These are phyloP conservation scores for Coregonus clupeaformis DNA, from an alignment of 2,113 vertebrate species.

Conservation along the genomic window DNA sequence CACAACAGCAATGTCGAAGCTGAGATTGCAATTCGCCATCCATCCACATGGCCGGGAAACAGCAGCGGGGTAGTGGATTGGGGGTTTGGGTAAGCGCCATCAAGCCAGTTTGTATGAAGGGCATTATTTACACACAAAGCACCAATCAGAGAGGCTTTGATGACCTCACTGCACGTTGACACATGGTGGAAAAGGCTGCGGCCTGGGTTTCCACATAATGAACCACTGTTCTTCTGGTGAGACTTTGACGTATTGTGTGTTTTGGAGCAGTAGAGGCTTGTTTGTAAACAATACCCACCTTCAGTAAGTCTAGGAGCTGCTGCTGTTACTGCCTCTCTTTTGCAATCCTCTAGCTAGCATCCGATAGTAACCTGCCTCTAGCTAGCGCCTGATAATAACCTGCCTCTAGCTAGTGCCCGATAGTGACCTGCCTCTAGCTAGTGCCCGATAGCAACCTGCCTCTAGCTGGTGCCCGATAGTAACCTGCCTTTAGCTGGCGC, in stretches of 20 bases:
- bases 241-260: no score
- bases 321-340: conserved; percentile 27
- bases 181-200: no score
- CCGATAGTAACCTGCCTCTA: conserved; percentile 26
- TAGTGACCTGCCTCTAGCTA: conserved; percentile 21
- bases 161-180: conserved; percentile 43
- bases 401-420: conserved; percentile 5
- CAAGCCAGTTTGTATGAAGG: no score
- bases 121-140: no score
- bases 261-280: conserved; percentile 37
- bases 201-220: no score
- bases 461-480: conserved; percentile 10
- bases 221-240: no score
- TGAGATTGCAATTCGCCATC: no score
- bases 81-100: no score
- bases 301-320: conserved; percentile 46
- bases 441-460: conserved; percentile 29
- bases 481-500: conserved; percentile 14
- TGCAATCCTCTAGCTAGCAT: not conserved
- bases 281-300: conserved; percentile 70
- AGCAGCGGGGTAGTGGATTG: no score
- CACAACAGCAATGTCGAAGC: no score
- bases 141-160: not conserved
- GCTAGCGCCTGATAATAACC: conserved; percentile 27
- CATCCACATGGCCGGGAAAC: no score